These are phyloP conservation scores for Eulemur mongoz DNA, from an alignment of 2,797 vertebrate species.

Conservation along the genomic window DNA sequence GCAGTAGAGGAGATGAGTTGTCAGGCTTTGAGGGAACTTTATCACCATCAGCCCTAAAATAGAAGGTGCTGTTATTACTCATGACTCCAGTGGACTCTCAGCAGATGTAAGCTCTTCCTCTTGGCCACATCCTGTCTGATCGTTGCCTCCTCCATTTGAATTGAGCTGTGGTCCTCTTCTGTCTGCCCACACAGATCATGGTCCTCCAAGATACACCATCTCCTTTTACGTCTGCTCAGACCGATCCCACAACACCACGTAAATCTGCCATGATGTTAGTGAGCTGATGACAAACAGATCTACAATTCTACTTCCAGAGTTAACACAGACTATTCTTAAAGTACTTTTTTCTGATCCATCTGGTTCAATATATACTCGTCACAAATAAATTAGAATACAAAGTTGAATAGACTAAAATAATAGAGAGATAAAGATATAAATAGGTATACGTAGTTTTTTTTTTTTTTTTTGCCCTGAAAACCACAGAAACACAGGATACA, in stretches of 20 bases:
- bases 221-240: neutral
- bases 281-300: neutral
- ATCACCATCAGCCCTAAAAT: conserved; percentile 28
- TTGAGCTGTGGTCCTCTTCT: conserved; percentile 49
- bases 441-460: neutral
- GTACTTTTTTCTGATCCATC: neutral
- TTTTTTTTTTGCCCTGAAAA: neutral
- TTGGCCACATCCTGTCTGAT: conserved; percentile 55
- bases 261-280: neutral
- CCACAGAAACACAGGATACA: neutral
- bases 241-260: neutral
- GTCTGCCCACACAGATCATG: conserved; percentile 49
- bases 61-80: neutral
- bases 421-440: neutral
- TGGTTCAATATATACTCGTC: neutral
- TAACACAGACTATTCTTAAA: neutral
- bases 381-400: neutral
- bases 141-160: conserved; percentile 26
- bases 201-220: neutral
- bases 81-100: neutral
- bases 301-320: neutral
- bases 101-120: neutral
- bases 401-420: neutral
- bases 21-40: neutral
- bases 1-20: neutral